Base-by-base conservation (phyloP, 2,113 vertebrate species). In the Saccopteryx bilineata region DNA sequence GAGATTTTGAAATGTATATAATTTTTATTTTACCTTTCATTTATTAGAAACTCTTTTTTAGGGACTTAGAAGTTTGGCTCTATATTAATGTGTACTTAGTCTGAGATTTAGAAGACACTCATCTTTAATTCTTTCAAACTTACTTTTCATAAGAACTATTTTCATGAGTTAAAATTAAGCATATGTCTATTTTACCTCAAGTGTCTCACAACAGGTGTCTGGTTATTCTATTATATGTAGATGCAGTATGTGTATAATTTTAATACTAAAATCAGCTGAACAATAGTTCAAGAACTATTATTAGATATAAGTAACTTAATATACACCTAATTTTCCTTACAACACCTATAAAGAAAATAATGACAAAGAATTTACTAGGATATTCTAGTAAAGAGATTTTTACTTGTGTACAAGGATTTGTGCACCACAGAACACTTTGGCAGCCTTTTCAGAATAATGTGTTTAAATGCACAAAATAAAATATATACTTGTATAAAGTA, bases 291-390 rank as follows among this genome's bases (percentile, higher is more conserved):
- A 80, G 23, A 75, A 89, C 85, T 65, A 85, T 39, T 76, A 92
- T 7, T 7, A 68, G n/a, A n/a, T n/a, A 68, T 8, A 54, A 54
- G 31, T 87, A 94, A 93, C 46, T 75, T 83, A 92, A 85, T n/a
- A 33, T 33, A 93, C 93, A 84, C n/a, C 31, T 87, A 75, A 95
- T 52, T 65, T 74, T 66, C 31, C 56, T 65, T 58, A 26, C 78
- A 97, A 96, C 9, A 81, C 31, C 54, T 78, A 46, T 50, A 10
- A 48, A 63, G 86, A 90, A 93, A 79, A 86, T 96, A 93, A 93
- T 92, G 52, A 68, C 8, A 93, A 78, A 85, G 10, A 86, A 72
- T 92, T 95, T 93, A 96, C 75, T 95, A n/a, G 39, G 68, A 61
- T 71, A 91, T 31, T n/a, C 39, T 87, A 95, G 76, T 78, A 96